Evolutionary conservation across 2,888 invertebrate genomes (phyloP).

Genomic region (Scaptodrosophila latifasciaeformis): DNA sequence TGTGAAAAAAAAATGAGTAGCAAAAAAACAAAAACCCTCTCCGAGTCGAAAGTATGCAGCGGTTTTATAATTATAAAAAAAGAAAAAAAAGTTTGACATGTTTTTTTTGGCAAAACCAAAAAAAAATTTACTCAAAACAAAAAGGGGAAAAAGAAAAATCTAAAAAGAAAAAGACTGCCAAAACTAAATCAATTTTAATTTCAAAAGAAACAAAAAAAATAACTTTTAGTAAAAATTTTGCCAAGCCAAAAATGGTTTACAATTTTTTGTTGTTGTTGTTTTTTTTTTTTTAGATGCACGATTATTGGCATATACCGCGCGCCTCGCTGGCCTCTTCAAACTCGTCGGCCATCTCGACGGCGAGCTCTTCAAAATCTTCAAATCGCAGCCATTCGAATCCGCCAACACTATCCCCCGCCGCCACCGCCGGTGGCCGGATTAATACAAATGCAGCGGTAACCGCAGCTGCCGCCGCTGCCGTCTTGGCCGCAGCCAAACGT

Average conservation of each 20-base stretch:
- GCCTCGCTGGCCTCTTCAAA: conserved; percentile 80
- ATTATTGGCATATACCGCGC: conserved; percentile 88
- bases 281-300: conserved; percentile 71
- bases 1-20: conserved; percentile 32
- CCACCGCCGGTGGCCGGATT: conserved; percentile 38
- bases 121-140: conserved; percentile 5
- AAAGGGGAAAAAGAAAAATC: conserved; percentile 8
- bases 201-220: too few species aligned
- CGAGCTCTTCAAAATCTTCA: conserved; percentile 63
- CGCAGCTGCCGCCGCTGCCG: conserved; percentile 60
- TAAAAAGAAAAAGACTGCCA: conserved; percentile 7
- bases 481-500: conserved; percentile 69
- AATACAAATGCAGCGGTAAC: conserved; percentile 54
- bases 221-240: too few species aligned
- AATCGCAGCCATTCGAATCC: conserved; percentile 64
- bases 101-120: too few species aligned
- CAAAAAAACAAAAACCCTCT: conserved; percentile 14
- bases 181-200: too few species aligned
- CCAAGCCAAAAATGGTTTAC: too few species aligned
- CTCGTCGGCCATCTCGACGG: conserved; percentile 65
- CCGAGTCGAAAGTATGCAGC: conserved; percentile 61
- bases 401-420: conserved; percentile 57
- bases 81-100: too few species aligned
- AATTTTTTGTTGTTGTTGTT: too few species aligned
- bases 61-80: conserved; percentile 44